These are phyloP conservation scores for Tachysurus fulvidraco DNA, from an alignment of 2,113 vertebrate species.

Conservation along the genomic window DNA sequence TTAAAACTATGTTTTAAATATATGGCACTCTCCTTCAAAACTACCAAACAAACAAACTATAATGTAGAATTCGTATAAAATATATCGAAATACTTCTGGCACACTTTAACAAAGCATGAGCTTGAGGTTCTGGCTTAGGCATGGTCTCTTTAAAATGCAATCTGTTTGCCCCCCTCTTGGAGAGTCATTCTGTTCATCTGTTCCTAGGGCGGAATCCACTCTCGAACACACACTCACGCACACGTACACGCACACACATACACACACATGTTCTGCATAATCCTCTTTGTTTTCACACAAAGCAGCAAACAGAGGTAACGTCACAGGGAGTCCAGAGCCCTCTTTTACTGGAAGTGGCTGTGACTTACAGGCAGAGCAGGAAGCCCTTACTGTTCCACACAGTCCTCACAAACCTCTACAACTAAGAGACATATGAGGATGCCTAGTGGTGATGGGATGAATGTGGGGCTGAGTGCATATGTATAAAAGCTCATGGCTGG, in stretches of 20 bases:
- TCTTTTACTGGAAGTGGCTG: constrained; percentile 27
- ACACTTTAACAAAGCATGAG: constrained; percentile 31
- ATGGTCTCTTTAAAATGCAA: constrained; percentile 45
- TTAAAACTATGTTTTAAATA: neutral
- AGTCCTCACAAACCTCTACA: neutral
- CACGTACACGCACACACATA: constrained; percentile 40
- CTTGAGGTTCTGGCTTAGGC: constrained; percentile 27
- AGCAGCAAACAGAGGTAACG: constrained; percentile 11
- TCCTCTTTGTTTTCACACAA: constrained; percentile 19
- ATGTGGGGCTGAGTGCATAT: neutral
- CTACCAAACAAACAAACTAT: neutral
- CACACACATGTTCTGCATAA: constrained; percentile 52
- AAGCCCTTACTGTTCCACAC: constrained; percentile 1
- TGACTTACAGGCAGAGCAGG: constrained; percentile 2
- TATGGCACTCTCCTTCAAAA: neutral
- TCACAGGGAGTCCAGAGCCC: constrained; percentile 22
- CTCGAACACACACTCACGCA: constrained; percentile 38
- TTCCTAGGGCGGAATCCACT: constrained; percentile 54
- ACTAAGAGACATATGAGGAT: neutral
- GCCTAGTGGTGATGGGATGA: neutral
- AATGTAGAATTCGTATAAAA: neutral
- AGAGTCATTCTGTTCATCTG: constrained; percentile 50
- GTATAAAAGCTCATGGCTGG: constrained; percentile 16
- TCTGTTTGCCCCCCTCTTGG: constrained; percentile 32
- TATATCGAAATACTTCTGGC: constrained; percentile 17